phyloP scores from a whole-genome alignment of 1,140 invertebrate species.

The Drosophila yakuba region DNA sequence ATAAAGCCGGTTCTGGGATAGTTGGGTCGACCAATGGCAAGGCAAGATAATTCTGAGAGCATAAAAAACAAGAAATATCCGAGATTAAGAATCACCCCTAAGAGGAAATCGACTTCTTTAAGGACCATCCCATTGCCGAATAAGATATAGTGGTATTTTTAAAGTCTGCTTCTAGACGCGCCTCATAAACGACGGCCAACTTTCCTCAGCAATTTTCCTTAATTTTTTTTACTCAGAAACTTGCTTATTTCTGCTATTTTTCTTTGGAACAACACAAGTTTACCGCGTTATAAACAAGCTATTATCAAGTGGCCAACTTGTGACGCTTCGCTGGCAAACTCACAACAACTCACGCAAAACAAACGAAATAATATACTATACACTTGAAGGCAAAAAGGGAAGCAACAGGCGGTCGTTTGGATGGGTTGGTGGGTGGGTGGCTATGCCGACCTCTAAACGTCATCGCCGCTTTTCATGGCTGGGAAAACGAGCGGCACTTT shows the following conservation, averaged over 20 bases:
- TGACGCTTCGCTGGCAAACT: conserved; percentile 15
- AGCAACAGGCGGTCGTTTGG: conserved; percentile 53
- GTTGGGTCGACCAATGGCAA: conserved; percentile 34
- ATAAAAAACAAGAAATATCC: conserved; percentile 5
- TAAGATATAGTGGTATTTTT: neutral
- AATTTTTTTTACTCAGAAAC: neutral
- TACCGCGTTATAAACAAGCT: neutral
- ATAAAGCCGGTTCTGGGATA: conserved; percentile 26
- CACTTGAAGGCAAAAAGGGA: conserved; percentile 15
- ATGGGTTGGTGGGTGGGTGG: neutral
- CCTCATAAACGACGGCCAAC: neutral
- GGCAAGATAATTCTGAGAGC: conserved; percentile 22
- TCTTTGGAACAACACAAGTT: neutral
- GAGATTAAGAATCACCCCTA: conserved; percentile 17
- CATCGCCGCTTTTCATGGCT: conserved; percentile 14
- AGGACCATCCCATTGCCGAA: conserved; percentile 27
- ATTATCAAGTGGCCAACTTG: conserved; percentile 20
- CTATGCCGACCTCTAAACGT: conserved; percentile 37
- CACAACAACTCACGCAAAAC: conserved; percentile 10
- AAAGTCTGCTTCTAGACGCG: conserved; percentile 27
- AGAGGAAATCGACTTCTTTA: conserved; percentile 17
- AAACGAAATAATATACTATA: conserved; percentile 31
- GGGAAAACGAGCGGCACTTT: conserved; percentile 8
- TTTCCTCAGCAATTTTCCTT: neutral
- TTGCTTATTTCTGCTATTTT: neutral